Evolutionary conservation across 2,888 invertebrate genomes (phyloP).

Genomic region (Poecilus cupreus): DNA sequence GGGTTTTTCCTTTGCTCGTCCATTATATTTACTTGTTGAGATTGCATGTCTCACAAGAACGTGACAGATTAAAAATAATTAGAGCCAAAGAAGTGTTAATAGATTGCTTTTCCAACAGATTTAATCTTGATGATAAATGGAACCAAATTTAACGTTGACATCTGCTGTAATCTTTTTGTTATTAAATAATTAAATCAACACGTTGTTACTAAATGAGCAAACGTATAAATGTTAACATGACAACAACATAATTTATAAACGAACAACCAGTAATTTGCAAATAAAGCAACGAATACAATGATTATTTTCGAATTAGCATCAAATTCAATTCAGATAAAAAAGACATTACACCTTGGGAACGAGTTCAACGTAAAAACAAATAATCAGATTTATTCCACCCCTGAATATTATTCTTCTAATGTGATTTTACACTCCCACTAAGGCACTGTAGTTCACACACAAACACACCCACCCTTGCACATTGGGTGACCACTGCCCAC

Average conservation of each 20-base stretch:
- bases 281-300: background rate
- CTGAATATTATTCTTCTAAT: conserved; percentile 2
- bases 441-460: conserved; percentile 8
- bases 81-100: conserved; percentile 8
- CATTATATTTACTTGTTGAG: too few relatives aligned
- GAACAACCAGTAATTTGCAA: background rate
- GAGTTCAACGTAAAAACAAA: background rate
- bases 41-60: conserved; percentile 5
- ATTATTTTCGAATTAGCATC: background rate
- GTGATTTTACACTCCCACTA: conserved; percentile 3
- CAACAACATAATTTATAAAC: background rate
- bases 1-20: background rate
- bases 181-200: conserved; percentile 15
- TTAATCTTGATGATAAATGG: conserved; percentile 10
- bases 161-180: background rate
- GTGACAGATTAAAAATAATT: conserved; percentile 4
- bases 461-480: conserved; percentile 23
- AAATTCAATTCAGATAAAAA: background rate
- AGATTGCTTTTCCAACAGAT: background rate
- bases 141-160: conserved; percentile 14
- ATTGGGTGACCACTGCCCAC: background rate
- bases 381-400: background rate
- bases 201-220: background rate
- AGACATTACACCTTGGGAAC: background rate
- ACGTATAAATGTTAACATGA: background rate